Conservation (phyloP, 1,140 invertebrate genomes). For the Drosophila setifemur region DNA sequence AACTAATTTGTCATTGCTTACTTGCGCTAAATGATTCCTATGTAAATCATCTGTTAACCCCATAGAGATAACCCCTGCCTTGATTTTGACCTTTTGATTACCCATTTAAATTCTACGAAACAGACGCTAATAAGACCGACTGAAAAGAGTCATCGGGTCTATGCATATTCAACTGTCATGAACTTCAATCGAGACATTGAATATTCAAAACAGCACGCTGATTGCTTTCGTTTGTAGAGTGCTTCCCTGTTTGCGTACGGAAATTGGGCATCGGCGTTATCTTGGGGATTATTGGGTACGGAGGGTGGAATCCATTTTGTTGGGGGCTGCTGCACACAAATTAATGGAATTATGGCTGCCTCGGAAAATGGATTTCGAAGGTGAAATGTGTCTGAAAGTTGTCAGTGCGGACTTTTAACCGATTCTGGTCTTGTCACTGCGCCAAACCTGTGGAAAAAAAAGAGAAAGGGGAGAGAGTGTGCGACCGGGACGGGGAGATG, state of each 20-base stretch:
- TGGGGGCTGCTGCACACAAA: conserved; percentile 45
- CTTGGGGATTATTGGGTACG: neutral
- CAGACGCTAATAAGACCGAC: no score
- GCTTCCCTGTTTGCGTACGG: no score
- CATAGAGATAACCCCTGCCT: neutral
- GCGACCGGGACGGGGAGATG: neutral
- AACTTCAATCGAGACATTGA: conserved; percentile 3
- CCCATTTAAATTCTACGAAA: no score
- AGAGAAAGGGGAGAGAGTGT: neutral
- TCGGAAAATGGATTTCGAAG: conserved; percentile 57
- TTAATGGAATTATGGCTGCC: conserved; percentile 68
- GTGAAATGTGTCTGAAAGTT: conserved; percentile 63
- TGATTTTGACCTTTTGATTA: no score
- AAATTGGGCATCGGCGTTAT: no score
- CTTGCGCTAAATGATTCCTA: no score
- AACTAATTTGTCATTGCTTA: no score
- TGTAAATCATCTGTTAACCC: no score
- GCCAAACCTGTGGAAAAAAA: conserved; percentile 2
- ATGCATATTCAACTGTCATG: neutral
- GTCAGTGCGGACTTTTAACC: conserved; percentile 49
- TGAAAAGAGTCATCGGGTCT: neutral
- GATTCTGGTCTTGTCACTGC: conserved; percentile 46
- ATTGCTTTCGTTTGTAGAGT: neutral
- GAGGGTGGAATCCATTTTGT: conserved; percentile 44
- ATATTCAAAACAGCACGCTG: neutral